These are phyloP conservation scores for Sturmia bella DNA, from an alignment of 2,888 invertebrate species.

Conservation along the genomic window DNA sequence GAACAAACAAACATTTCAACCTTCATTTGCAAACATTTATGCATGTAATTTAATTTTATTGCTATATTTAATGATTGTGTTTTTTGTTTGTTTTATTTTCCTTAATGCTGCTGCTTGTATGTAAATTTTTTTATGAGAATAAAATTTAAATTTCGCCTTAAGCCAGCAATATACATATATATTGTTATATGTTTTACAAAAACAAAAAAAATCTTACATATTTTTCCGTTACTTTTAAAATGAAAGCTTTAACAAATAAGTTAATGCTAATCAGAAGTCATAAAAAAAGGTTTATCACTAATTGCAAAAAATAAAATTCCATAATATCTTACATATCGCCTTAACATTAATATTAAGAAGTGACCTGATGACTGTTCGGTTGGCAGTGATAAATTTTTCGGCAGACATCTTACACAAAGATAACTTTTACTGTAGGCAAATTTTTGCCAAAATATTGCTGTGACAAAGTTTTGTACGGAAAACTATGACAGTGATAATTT, in stretches of 20 bases:
- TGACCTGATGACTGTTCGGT: neutral
- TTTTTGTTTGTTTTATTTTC: neutral
- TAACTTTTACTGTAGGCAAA: too few species aligned
- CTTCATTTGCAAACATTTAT: conserved; percentile 18
- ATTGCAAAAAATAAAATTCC: too few species aligned
- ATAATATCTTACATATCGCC: too few species aligned
- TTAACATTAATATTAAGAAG: too few species aligned
- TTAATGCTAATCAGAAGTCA: neutral
- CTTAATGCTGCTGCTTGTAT: neutral
- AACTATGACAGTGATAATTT: too few species aligned
- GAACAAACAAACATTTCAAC: neutral
- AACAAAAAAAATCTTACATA: neutral
- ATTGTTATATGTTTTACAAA: neutral
- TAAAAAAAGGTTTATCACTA: too few species aligned
- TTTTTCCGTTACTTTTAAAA: neutral
- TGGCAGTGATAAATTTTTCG: neutral
- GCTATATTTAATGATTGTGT: neutral
- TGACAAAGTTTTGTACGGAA: too few species aligned
- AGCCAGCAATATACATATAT: conserved; percentile 9
- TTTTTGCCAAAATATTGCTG: too few species aligned
- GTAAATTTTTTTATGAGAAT: conserved; percentile 21
- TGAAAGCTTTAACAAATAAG: neutral
- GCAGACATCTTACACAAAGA: too few species aligned
- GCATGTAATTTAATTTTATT: neutral
- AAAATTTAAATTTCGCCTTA: conserved; percentile 30